phyloP scores from a whole-genome alignment of 53 echinoderm and acorn worm genomes.

The Stichopus horrens region DNA sequence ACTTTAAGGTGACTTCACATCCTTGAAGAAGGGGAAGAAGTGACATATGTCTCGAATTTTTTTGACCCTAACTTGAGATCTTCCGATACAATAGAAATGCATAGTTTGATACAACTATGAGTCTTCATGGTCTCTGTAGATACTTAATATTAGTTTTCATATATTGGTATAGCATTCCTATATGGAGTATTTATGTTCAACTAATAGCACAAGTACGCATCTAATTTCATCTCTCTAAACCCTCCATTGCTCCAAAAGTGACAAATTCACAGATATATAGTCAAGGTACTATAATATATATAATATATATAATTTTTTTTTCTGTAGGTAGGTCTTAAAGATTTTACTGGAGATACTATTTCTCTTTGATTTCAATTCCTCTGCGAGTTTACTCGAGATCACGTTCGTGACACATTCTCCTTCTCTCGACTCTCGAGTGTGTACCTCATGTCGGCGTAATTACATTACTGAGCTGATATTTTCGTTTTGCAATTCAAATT shows the following conservation, averaged over 20 bases:
- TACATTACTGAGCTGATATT: slow-evolving; percentile 34
- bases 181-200: background rate
- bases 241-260: slow-evolving; percentile 7
- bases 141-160: background rate
- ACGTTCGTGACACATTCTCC: slow-evolving; percentile 42
- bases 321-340: background rate
- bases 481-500: slow-evolving; percentile 31
- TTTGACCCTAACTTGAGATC: too few relatives aligned
- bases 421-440: slow-evolving; percentile 25
- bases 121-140: too few relatives aligned
- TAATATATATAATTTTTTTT: background rate
- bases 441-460: slow-evolving; percentile 45
- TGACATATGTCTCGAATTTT: too few relatives aligned
- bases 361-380: slow-evolving; percentile 29
- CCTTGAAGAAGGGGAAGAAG: too few relatives aligned
- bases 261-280: slow-evolving; percentile 8
- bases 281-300: background rate
- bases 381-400: slow-evolving; percentile 42
- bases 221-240: background rate
- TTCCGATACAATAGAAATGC: too few relatives aligned
- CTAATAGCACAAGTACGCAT: slow-evolving; percentile 11
- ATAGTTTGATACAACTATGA: background rate
- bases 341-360: slow-evolving; percentile 8
- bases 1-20: too few relatives aligned
- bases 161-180: background rate